Conservation (phyloP, 2,888 invertebrate genomes). For the Papilio gigon region DNA sequence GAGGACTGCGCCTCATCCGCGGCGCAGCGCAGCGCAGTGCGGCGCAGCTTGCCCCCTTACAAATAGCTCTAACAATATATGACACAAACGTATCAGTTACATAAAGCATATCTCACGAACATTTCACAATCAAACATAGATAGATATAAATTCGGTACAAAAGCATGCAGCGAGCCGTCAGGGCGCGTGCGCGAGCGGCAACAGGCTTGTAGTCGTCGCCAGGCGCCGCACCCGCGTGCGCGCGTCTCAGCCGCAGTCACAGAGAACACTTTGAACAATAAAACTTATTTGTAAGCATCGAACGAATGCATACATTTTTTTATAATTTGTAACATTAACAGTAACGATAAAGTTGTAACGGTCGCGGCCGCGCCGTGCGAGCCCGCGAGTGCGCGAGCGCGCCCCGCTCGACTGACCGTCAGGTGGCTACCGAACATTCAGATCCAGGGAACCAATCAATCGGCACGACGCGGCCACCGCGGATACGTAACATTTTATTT, state of each 20-base stretch:
- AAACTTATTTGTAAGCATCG: background rate
- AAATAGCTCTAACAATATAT: no score
- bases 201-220: no score
- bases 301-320: background rate
- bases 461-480: background rate
- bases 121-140: background rate
- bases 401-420: no score
- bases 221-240: no score
- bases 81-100: no score
- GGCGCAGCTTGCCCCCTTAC: background rate
- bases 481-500: background rate
- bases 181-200: no score
- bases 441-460: background rate
- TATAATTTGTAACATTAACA: background rate
- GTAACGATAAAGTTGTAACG: background rate
- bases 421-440: no score
- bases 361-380: no score
- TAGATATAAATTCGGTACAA: background rate
- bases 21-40: background rate
- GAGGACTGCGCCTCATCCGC: conserved; percentile 31
- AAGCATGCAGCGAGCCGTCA: background rate
- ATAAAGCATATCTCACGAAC: conserved; percentile 1
- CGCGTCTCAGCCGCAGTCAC: no score
- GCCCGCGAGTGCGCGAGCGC: no score
- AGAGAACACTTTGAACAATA: conserved; percentile 1